Evolutionary conservation across 1,140 invertebrate species (phyloP).

Genomic region (Zaprionus lachaisei): DNA sequence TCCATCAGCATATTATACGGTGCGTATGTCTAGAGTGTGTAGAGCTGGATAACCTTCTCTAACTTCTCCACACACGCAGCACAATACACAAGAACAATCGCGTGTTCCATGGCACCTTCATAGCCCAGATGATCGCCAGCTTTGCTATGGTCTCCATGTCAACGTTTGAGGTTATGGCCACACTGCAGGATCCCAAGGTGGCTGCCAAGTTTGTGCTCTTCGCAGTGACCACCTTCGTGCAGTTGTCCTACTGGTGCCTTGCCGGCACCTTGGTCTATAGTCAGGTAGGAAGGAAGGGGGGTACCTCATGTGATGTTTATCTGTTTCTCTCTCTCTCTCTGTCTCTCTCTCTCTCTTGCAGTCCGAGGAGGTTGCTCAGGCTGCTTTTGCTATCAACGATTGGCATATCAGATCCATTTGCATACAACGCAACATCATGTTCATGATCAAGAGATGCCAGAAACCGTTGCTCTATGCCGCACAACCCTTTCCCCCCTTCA

Average conservation of each 20-base stretch:
- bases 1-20: slow-evolving; percentile 70
- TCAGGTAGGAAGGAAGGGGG: slow-evolving; percentile 34
- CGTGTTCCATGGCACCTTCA: slow-evolving; percentile 58
- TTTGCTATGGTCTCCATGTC: slow-evolving; percentile 67
- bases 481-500: slow-evolving; percentile 61
- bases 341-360: slow-evolving; percentile 1
- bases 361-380: slow-evolving; percentile 67
- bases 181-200: slow-evolving; percentile 56
- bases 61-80: slow-evolving; percentile 25
- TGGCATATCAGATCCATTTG: slow-evolving; percentile 57
- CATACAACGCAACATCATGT: slow-evolving; percentile 63
- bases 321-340: neutral
- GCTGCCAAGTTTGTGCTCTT: slow-evolving; percentile 64
- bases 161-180: slow-evolving; percentile 66
- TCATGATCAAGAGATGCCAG: slow-evolving; percentile 65
- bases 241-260: slow-evolving; percentile 68
- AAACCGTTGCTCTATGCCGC: slow-evolving; percentile 62
- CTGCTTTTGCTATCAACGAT: slow-evolving; percentile 58
- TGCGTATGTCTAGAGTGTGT: slow-evolving; percentile 4
- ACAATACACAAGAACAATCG: slow-evolving; percentile 50
- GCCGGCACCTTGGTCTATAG: slow-evolving; percentile 58
- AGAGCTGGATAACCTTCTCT: neutral
- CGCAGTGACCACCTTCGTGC: slow-evolving; percentile 55
- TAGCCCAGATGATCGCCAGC: slow-evolving; percentile 66
- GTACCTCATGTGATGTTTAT: neutral